phyloP scores from a whole-genome alignment of 2,797 vertebrate genomes.

The Ciconia nigra region DNA sequence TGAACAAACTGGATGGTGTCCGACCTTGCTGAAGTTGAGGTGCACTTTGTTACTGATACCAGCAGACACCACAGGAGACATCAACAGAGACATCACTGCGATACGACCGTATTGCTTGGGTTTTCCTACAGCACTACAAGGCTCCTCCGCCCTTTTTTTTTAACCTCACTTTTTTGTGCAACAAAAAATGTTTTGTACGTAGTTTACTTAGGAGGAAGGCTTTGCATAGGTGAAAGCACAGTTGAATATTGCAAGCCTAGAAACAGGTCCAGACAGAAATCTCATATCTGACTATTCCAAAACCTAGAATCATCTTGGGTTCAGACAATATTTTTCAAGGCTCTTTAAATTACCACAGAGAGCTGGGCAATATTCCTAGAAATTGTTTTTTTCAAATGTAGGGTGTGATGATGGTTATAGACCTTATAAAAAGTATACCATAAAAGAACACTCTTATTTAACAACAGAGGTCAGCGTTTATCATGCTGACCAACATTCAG shows the following conservation, averaged over 20 bases:
- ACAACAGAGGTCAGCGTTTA: neutral
- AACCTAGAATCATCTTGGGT: neutral
- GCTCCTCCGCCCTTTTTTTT: neutral
- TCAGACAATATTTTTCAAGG: neutral
- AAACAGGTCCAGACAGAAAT: neutral
- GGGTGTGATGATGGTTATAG: neutral
- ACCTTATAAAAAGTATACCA: neutral
- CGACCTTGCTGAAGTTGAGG: neutral
- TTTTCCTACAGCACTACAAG: neutral
- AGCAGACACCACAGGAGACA: no score
- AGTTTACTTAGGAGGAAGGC: neutral
- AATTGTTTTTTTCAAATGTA: neutral
- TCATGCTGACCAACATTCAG: neutral
- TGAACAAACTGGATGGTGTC: rapidly evolving
- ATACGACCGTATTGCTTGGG: rapidly evolving
- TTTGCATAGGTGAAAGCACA: neutral
- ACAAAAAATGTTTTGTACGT: neutral
- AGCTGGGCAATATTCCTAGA: neutral
- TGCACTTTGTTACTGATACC: no score
- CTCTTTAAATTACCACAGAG: neutral
- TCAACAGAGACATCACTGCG: rapidly evolving
- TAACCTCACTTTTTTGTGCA: neutral
- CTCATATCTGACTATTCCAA: neutral
- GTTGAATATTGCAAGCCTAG: neutral
- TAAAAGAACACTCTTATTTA: neutral